Conservation (phyloP, 2,797 vertebrate species). For the Lutjanus campechanus region DNA sequence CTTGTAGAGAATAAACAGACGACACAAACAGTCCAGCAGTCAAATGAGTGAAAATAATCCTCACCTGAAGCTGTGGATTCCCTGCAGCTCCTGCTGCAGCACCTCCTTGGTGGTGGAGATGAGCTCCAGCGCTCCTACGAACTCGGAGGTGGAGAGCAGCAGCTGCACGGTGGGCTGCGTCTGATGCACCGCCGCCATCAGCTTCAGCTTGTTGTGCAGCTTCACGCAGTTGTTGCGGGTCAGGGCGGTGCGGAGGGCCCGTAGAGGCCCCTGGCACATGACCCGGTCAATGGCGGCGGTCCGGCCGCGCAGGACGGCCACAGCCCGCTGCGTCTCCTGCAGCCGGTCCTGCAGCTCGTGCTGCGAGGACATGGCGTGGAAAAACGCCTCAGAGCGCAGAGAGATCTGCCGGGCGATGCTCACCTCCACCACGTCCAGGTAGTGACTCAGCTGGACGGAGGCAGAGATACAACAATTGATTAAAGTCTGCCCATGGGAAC, state of each 20-base stretch:
- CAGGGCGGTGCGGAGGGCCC: slow-evolving; percentile 89
- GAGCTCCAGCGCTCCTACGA: slow-evolving; percentile 97
- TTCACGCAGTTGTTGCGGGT: slow-evolving; percentile 93
- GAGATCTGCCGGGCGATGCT: slow-evolving; percentile 99
- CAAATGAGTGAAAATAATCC: neutral
- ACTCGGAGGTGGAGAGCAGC: slow-evolving; percentile 95
- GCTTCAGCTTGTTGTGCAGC: slow-evolving; percentile 94
- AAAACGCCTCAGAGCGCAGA: slow-evolving; percentile 97
- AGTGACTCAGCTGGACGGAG: slow-evolving; percentile 92
- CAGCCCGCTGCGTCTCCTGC: slow-evolving; percentile 92
- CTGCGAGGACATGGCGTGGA: slow-evolving; percentile 99
- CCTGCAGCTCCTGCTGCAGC: slow-evolving; percentile 98
- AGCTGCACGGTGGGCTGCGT: slow-evolving; percentile 98
- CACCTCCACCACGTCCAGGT: slow-evolving; percentile 98
- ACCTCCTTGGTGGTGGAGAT: slow-evolving; percentile 98
- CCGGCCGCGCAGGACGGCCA: slow-evolving; percentile 92
- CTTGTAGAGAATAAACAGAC: neutral
- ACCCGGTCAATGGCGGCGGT: slow-evolving; percentile 92
- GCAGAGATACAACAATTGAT: rapidly evolving
- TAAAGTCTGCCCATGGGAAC: neutral
- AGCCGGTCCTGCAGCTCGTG: slow-evolving; percentile 98
- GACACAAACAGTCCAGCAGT: neutral
- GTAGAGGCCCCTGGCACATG: slow-evolving; percentile 94
- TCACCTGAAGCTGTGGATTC: slow-evolving; percentile 95
- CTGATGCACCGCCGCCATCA: slow-evolving; percentile 98